These are phyloP conservation scores for Sebastes variabilis DNA, from an alignment of 2,797 vertebrate species.

Conservation along the genomic window DNA sequence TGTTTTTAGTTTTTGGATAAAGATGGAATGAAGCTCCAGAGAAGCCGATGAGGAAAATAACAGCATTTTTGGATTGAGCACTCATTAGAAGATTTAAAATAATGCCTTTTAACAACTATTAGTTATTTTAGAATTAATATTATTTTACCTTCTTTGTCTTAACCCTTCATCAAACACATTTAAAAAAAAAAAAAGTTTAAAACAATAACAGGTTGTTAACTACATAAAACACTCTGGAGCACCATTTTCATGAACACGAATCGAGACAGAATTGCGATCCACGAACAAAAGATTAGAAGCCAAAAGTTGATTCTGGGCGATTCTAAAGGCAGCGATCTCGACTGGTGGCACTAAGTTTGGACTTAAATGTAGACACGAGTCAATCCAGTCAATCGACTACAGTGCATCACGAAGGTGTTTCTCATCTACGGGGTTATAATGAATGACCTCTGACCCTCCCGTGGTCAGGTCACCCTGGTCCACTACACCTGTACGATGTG, in stretches of 20 bases:
- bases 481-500: conserved; percentile 68
- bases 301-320: conserved; percentile 46
- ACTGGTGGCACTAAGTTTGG: conserved; percentile 72
- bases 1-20: neutral
- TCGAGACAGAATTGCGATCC: conserved; percentile 37
- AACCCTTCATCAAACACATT: conserved; percentile 58
- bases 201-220: conserved; percentile 48
- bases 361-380: conserved; percentile 55
- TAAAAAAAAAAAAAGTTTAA: conserved; percentile 51
- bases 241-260: conserved; percentile 49
- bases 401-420: conserved; percentile 59
- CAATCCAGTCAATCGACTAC: conserved; percentile 69
- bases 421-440: conserved; percentile 51
- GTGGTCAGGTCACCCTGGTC: conserved; percentile 68
- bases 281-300: conserved; percentile 32
- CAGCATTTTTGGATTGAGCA: conserved; percentile 27
- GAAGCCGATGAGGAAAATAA: conserved; percentile 31
- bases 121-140: conserved; percentile 23
- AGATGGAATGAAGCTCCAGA: conserved; percentile 72
- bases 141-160: conserved; percentile 37
- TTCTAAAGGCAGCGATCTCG: conserved; percentile 70
- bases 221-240: conserved; percentile 69
- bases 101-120: conserved; percentile 19
- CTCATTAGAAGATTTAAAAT: conserved; percentile 27
- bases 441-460: conserved; percentile 54